phyloP scores from a whole-genome alignment of 2,797 vertebrate species.

The Karalla daura region DNA sequence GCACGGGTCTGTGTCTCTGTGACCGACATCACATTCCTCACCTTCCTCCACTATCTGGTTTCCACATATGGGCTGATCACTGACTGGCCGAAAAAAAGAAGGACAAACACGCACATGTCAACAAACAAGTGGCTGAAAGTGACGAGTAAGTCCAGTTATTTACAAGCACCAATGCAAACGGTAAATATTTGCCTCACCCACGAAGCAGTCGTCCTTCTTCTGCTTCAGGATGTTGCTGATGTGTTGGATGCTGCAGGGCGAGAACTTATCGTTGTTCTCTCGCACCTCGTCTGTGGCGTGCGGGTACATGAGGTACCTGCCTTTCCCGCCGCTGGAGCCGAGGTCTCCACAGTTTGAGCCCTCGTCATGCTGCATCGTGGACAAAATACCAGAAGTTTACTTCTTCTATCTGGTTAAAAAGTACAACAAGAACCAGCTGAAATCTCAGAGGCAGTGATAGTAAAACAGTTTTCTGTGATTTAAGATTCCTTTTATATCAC shows the following conservation, averaged over 20 bases:
- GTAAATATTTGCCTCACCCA: slow-evolving; percentile 76
- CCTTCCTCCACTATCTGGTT: slow-evolving; percentile 85
- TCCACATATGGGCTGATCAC: slow-evolving; percentile 87
- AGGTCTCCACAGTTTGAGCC: slow-evolving; percentile 78
- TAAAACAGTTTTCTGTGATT: too few species aligned
- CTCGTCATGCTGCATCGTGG: slow-evolving; percentile 83
- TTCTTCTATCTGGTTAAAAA: not conserved
- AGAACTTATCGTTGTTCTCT: slow-evolving; percentile 87
- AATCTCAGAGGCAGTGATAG: too few species aligned
- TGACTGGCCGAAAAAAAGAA: slow-evolving; percentile 80
- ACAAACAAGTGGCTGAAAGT: not conserved
- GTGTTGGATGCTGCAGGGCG: slow-evolving; percentile 81
- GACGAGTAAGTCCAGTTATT: not conserved
- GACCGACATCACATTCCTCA: slow-evolving; percentile 88
- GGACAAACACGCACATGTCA: slow-evolving; percentile 30
- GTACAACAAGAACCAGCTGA: not conserved
- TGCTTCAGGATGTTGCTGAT: slow-evolving; percentile 76
- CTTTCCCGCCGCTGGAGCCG: slow-evolving; percentile 71
- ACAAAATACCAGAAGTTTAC: not conserved
- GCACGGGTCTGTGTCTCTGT: slow-evolving; percentile 78
- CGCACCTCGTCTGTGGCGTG: slow-evolving; percentile 80
- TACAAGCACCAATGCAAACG: not conserved
- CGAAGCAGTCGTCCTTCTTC: slow-evolving; percentile 88
- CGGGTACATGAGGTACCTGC: slow-evolving; percentile 89
- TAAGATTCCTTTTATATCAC: too few species aligned